Base-by-base conservation (phyloP, 2,888 invertebrate genomes). In the Platerodrilus igneus region DNA sequence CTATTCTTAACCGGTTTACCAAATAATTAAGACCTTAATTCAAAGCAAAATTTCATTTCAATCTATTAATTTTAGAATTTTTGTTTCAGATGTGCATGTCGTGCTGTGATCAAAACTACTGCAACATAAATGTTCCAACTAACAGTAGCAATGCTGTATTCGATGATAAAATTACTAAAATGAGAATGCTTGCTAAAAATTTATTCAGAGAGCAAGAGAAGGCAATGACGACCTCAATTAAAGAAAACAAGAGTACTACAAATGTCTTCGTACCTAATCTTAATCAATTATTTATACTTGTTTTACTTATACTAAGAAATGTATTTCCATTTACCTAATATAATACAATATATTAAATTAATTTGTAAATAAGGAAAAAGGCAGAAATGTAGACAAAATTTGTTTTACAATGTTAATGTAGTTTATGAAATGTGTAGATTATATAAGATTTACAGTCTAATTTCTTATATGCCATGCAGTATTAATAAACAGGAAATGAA, bases 71-170 rank as follows among this genome's bases (percentile, higher is more conserved):
- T n/a, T n/a, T 26, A 27, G 20, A 29, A 34, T 33, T 29, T 28
- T 34, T 21, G 55, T 71, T 68, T 29, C 68, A 78, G 78, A 73
- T 78, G 60, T 78, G 78, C 59, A 75, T 77, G 40, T 77, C 77
- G 43, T 78, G 78, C 60, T 78, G 78, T 60, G 78, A 78, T 58
- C 71, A 75, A 58, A 73, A 76, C 64, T 78, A 78, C 66, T 77
- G 77, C 68, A 77, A 78, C 66, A 67, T 73, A 47, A 72, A 75
- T 50, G 76, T 74, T 38, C 78, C 78, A 28, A 75, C 74, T n/a
- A 77, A 78, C 61, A 69, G 73, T 33, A 71, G 71, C 4, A 77
- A 72, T 44, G 77, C 77, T 10, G 63, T 72, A 33, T 77, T 72
- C 54, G 68, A 68, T 46, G 67, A 68, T 51, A 68, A 68, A 50